These are phyloP conservation scores for Yponomeuta plumbellus DNA, from an alignment of 2,888 invertebrate genomes.

Conservation along the genomic window DNA sequence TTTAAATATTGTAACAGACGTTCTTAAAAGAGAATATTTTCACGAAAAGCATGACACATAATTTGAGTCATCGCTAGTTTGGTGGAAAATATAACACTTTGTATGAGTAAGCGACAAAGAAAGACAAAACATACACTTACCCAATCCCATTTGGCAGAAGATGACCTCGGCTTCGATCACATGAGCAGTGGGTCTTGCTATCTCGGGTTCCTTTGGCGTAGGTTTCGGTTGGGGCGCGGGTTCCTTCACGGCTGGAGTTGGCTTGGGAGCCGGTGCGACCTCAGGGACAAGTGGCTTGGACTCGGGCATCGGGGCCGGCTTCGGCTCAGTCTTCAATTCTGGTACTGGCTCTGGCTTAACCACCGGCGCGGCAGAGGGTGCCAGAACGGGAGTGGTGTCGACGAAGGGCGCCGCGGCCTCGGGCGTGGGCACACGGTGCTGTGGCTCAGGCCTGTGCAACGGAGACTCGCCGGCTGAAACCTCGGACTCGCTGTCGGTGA, in stretches of 20 bases:
- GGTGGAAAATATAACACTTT: constrained; percentile 1
- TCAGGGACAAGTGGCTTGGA: constrained; percentile 21
- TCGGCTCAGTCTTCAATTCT: constrained; percentile 22
- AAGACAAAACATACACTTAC: constrained; percentile 61
- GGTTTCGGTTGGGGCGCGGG: constrained; percentile 24
- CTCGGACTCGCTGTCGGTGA: constrained; percentile 77
- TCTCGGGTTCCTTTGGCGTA: constrained; percentile 21
- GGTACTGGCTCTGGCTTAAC: constrained; percentile 15
- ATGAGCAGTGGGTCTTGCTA: constrained; percentile 42
- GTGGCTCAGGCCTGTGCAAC: constrained; percentile 51
- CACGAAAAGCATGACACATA: constrained; percentile 7
- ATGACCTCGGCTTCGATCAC: constrained; percentile 81
- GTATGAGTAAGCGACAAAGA: not conserved
- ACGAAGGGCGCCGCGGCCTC: constrained; percentile 25
- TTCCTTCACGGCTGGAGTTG: constrained; percentile 21
- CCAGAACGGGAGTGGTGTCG: constrained; percentile 28
- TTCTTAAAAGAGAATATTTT: not conserved
- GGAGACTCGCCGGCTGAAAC: constrained; percentile 66
- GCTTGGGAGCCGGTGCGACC: constrained; percentile 34
- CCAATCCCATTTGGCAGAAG: constrained; percentile 83
- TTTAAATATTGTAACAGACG: not conserved
- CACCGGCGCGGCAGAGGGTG: constrained; percentile 30
- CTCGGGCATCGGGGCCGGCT: constrained; percentile 27
- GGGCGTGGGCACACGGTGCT: constrained; percentile 32
- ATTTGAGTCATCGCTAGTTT: not conserved